A percentile compares a stretch with the other conserved stretches of the same genome.
phyloP scores from a whole-genome alignment of 2,888 invertebrate genomes.

The Catonia carolina region DNA sequence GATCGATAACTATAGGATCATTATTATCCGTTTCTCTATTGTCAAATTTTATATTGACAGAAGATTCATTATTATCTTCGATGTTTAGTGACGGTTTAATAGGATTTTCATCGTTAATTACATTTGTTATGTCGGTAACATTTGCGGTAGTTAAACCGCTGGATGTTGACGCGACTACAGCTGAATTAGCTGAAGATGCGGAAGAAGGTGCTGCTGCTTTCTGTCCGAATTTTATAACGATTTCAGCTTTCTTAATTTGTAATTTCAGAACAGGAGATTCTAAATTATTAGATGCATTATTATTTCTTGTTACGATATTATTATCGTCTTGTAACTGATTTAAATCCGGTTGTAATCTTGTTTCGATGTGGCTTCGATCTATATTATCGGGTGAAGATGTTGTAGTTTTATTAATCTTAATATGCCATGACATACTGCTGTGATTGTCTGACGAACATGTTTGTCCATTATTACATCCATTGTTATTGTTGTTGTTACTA shows the following conservation, averaged over 20 bases:
- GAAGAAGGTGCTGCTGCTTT: slow-evolving; percentile 14
- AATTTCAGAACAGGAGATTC: slow-evolving; percentile 35
- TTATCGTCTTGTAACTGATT: slow-evolving; percentile 22
- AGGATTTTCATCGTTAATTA: slow-evolving; percentile 8
- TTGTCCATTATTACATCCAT: slow-evolving; percentile 30
- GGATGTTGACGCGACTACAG: neutral
- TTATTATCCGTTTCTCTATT: slow-evolving; percentile 30
- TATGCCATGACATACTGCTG: slow-evolving; percentile 12
- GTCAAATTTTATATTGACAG: slow-evolving; percentile 36
- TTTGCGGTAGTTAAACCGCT: neutral
- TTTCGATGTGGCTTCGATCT: slow-evolving; percentile 6
- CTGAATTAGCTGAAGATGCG: slow-evolving; percentile 6
- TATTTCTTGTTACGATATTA: slow-evolving; percentile 22
- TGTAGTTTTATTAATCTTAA: slow-evolving; percentile 9
- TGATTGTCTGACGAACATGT: slow-evolving; percentile 16
- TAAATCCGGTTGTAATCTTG: neutral
- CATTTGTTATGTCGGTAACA: slow-evolving; percentile 5
- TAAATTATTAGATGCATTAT: slow-evolving; percentile 19
- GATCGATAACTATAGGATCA: slow-evolving; percentile 33
- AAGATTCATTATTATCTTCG: slow-evolving; percentile 30
- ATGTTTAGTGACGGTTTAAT: slow-evolving; percentile 4
- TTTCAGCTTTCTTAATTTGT: slow-evolving; percentile 37
- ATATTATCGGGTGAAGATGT: neutral
- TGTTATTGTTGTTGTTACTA: slow-evolving; percentile 17
- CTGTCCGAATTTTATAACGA: slow-evolving; percentile 36